A percentile compares a stretch with the other conserved stretches of the same genome.
These are phyloP conservation scores for Phalloptychus januarius DNA, from an alignment of 2,797 vertebrate genomes.

Conservation along the genomic window DNA sequence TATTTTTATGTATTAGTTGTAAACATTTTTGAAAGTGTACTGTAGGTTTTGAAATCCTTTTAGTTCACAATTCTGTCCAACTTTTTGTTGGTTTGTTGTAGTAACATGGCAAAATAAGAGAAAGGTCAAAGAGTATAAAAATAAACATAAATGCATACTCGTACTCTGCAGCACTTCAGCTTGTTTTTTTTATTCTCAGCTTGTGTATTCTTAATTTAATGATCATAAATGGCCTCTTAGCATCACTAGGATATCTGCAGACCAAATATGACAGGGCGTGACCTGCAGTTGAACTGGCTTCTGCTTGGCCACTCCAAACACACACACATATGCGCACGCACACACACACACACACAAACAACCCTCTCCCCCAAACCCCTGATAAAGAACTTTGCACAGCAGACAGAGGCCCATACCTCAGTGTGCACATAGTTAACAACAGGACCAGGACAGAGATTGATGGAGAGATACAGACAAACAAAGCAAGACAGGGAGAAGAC, in stretches of 20 bases:
- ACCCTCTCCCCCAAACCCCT: constrained; percentile 7
- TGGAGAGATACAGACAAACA: constrained; percentile 64
- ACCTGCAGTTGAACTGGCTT: constrained; percentile 73
- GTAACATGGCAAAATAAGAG: background rate
- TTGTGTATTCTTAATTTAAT: constrained; percentile 20
- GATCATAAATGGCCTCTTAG: constrained; percentile 36
- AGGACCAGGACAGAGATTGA: constrained; percentile 67
- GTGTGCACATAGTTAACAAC: constrained; percentile 66
- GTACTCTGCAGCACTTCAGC: constrained; percentile 14
- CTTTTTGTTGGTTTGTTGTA: background rate
- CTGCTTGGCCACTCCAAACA: constrained; percentile 54
- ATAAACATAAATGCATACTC: background rate
- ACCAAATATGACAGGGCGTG: constrained; percentile 51
- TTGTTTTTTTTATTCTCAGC: constrained; percentile 14
- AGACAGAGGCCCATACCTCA: constrained; percentile 76
- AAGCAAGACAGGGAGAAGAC: constrained; percentile 56
- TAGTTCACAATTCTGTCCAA: background rate
- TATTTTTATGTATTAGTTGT: background rate
- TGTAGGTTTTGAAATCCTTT: background rate
- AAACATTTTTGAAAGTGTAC: background rate
- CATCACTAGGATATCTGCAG: constrained; percentile 43
- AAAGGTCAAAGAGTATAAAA: background rate
- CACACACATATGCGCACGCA: constrained; percentile 29
- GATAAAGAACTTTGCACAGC: constrained; percentile 78
- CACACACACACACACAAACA: constrained; percentile 47